Evolutionary conservation across 2,888 invertebrate species (phyloP).

Genomic region (Leptopterna dolabrata): DNA sequence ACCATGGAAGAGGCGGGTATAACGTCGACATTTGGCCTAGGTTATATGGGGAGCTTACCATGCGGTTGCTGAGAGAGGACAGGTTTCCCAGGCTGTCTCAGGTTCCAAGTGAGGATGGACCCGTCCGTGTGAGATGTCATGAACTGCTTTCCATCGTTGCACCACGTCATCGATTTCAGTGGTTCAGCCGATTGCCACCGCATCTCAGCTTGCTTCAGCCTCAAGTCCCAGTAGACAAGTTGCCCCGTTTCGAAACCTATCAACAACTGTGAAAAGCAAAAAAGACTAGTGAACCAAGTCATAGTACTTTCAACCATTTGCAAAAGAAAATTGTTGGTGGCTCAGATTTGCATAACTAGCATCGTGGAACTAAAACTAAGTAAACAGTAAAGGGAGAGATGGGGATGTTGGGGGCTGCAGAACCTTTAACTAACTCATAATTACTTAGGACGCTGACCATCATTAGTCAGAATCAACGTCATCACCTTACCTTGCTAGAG

Average conservation of each 20-base stretch:
- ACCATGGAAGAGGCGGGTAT: too few relatives aligned
- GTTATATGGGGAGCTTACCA: conserved; percentile 72
- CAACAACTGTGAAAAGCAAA: conserved; percentile 76
- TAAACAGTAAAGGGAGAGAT: neutral
- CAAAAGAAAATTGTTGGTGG: too few relatives aligned
- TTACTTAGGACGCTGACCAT: neutral
- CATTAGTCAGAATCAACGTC: conserved; percentile 49
- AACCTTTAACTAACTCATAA: neutral
- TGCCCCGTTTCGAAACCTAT: conserved; percentile 96
- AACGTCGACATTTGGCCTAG: too few relatives aligned
- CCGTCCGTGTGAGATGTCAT: conserved; percentile 97
- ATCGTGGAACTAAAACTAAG: neutral
- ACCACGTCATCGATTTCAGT: conserved; percentile 92
- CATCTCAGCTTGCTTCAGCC: conserved; percentile 85
- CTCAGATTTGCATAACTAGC: too few relatives aligned
- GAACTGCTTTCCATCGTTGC: conserved; percentile 97
- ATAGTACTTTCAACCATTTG: neutral
- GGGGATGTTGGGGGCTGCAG: neutral
- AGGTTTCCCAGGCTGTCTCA: conserved; percentile 81
- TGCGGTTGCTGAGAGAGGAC: conserved; percentile 89
- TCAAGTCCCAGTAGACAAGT: conserved; percentile 96
- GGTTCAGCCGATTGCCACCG: conserved; percentile 82
- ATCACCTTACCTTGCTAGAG: conserved; percentile 96
- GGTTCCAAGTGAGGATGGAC: conserved; percentile 92
- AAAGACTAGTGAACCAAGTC: neutral